Percentiles rank a stretch among this genome's conserved stretches.
phyloP scores from a whole-genome alignment of 2,888 invertebrate species.

The Drosophila fungiperda region DNA sequence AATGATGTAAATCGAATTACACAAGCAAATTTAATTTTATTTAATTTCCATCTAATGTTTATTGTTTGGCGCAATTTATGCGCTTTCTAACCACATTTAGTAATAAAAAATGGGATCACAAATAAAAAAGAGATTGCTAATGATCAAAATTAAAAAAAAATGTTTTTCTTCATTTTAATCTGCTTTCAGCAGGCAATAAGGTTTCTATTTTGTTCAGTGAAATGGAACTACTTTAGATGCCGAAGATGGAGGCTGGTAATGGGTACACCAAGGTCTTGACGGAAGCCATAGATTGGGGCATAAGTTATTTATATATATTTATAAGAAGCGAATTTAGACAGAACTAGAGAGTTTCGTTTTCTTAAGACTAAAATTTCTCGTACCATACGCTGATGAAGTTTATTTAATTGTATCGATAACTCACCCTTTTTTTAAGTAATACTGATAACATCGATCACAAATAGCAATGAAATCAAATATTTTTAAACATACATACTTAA shows the following conservation, averaged over 20 bases:
- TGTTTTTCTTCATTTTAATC: neutral
- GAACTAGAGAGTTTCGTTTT: neutral
- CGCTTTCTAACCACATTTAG: slow-evolving; percentile 18
- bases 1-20: slow-evolving; percentile 33
- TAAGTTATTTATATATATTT: neutral
- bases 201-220: neutral
- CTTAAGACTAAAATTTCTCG: neutral
- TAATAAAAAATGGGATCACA: slow-evolving; percentile 10
- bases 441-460: neutral
- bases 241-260: neutral
- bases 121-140: slow-evolving; percentile 10
- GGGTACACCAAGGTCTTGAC: neutral
- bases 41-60: slow-evolving; percentile 1
- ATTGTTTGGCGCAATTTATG: slow-evolving; percentile 12
- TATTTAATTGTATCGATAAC: neutral
- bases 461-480: neutral
- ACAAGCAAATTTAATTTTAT: slow-evolving; percentile 13
- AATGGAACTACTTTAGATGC: neutral
- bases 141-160: neutral
- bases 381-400: neutral
- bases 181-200: neutral
- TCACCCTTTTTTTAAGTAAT: neutral
- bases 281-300: neutral
- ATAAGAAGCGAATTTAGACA: neutral
- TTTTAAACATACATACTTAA: neutral